Evolutionary conservation across 2,113 vertebrate species (phyloP).

Genomic region (Hassar affinis): DNA sequence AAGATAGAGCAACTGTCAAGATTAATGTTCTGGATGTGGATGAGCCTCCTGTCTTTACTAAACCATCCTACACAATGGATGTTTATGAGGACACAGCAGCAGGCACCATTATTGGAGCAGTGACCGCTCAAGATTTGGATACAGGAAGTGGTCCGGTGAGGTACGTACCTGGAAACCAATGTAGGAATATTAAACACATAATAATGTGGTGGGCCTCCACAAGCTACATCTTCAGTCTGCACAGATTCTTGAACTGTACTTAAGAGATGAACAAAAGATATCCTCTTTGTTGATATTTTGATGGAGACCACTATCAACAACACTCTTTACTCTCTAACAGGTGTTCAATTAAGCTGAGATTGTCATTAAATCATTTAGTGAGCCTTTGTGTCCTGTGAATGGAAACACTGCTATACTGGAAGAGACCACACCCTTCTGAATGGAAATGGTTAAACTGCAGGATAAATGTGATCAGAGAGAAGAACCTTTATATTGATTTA

Average conservation of each 20-base stretch:
- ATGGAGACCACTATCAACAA: not conserved
- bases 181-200: not conserved
- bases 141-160: constrained; percentile 87
- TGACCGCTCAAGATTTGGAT: constrained; percentile 94
- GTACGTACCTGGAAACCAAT: constrained; percentile 62
- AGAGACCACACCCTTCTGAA: not conserved
- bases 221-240: not conserved
- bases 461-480: not conserved
- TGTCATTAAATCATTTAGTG: not conserved
- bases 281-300: not conserved
- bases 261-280: not conserved
- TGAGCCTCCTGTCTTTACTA: constrained; percentile 94
- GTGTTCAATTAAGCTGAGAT: not conserved
- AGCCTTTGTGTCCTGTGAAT: not conserved
- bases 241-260: not conserved
- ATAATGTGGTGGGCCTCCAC: not conserved
- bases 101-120: constrained; percentile 93
- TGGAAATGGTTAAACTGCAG: not conserved
- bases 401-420: not conserved
- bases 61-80: constrained; percentile 89
- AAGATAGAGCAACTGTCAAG: constrained; percentile 95
- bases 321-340: not conserved
- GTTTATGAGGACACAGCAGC: constrained; percentile 92
- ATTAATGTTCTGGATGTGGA: constrained; percentile 94
- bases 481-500: not conserved